A percentile compares a stretch with the other conserved stretches of the same genome.
These are phyloP conservation scores for Prenolepis imparis DNA, from an alignment of 2,888 invertebrate species.

Conservation along the genomic window DNA sequence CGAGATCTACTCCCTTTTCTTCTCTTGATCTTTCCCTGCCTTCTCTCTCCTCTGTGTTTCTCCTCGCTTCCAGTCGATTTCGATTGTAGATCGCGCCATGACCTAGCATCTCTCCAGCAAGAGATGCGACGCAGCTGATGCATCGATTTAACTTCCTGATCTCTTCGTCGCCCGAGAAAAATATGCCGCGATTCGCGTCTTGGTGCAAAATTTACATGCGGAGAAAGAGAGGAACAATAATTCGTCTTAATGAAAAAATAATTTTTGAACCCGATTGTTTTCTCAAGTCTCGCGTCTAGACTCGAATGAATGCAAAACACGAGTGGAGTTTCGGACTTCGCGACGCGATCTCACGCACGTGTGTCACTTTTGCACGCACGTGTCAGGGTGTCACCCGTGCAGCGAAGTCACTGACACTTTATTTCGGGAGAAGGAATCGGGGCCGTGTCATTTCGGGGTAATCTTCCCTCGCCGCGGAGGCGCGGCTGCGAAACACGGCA, in stretches of 20 bases:
- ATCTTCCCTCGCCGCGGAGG: slow-evolving; percentile 35
- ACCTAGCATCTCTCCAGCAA: slow-evolving; percentile 65
- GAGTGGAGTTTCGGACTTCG: neutral
- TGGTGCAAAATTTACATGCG: neutral
- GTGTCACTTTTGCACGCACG: slow-evolving; percentile 22
- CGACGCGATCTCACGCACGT: slow-evolving; percentile 20
- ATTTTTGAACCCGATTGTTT: neutral
- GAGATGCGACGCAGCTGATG: slow-evolving; percentile 60
- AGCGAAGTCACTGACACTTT: slow-evolving; percentile 35
- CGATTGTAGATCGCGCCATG: slow-evolving; percentile 68
- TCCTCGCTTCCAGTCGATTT: slow-evolving; percentile 53
- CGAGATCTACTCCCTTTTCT: slow-evolving; percentile 64
- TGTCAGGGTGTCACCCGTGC: slow-evolving; percentile 11
- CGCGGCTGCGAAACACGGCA: slow-evolving; percentile 36
- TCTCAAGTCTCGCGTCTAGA: neutral
- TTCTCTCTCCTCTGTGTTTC: too few relatives aligned
- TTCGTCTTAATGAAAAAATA: neutral
- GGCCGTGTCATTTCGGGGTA: slow-evolving; percentile 31
- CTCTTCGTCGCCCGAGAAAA: slow-evolving; percentile 51
- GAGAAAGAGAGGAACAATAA: neutral
- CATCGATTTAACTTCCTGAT: slow-evolving; percentile 60
- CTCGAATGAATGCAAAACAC: neutral
- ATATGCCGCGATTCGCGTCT: neutral
- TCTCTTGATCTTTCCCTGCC: slow-evolving; percentile 43
- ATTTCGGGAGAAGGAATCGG: slow-evolving; percentile 2